Percentiles rank a stretch among this genome's conserved stretches.
These are phyloP conservation scores for Acleris laterana DNA, from an alignment of 2,888 invertebrate genomes.

Conservation along the genomic window DNA sequence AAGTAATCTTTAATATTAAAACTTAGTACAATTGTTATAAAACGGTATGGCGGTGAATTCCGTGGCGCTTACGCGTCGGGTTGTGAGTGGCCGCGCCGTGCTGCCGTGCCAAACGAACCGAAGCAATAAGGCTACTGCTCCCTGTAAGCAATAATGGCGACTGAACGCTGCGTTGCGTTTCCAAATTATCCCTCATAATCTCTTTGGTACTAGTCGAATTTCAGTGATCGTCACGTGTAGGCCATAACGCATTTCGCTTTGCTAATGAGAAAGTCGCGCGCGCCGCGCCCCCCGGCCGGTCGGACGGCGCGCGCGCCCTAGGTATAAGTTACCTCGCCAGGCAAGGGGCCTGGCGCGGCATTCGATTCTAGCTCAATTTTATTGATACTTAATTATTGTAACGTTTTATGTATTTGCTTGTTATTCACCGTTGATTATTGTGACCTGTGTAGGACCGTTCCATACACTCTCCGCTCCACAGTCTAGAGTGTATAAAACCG, in stretches of 20 bases:
- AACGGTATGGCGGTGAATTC: constrained; percentile 44
- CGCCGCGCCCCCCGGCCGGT: constrained; percentile 9
- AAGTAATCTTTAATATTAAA: constrained; percentile 73
- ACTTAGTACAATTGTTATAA: constrained; percentile 77
- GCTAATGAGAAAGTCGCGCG: constrained; percentile 25
- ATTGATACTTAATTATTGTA: constrained; percentile 71
- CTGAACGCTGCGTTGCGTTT: constrained; percentile 30
- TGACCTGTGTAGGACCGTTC: constrained; percentile 18
- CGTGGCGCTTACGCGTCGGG: constrained; percentile 58
- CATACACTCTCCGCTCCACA: background rate
- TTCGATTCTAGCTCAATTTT: constrained; percentile 80
- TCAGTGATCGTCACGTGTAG: constrained; percentile 34
- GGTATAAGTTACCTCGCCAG: constrained; percentile 37
- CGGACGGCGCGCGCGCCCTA: constrained; percentile 16
- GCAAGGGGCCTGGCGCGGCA: constrained; percentile 49
- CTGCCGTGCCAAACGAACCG: constrained; percentile 65
- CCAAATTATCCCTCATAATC: constrained; percentile 35
- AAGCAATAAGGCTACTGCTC: constrained; percentile 60
- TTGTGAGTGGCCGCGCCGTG: constrained; percentile 64
- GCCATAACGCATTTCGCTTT: constrained; percentile 37
- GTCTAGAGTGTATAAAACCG: constrained; percentile 2
- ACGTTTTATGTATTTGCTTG: constrained; percentile 67
- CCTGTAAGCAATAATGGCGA: constrained; percentile 32
- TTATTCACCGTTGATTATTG: constrained; percentile 53
- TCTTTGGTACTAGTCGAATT: constrained; percentile 37